phyloP scores from a whole-genome alignment of 2,797 vertebrate species.

The Kryptolebias ocellatus region DNA sequence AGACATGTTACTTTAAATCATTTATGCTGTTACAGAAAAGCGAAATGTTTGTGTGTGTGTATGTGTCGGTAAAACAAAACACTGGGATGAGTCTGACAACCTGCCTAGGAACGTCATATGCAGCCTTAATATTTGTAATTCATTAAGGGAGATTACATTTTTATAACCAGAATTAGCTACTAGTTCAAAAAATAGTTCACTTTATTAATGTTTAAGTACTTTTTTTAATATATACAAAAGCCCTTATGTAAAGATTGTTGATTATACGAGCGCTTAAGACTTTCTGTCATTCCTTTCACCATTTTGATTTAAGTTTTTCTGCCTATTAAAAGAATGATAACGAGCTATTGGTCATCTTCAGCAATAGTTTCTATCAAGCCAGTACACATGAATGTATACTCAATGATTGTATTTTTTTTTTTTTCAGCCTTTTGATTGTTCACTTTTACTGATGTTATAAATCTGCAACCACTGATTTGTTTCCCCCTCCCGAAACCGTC shows the following conservation, averaged over 20 bases:
- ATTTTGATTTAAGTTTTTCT: constrained; percentile 36
- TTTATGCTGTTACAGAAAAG: constrained; percentile 75
- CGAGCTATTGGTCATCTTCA: constrained; percentile 23
- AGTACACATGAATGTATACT: constrained; percentile 75
- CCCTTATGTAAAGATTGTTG: constrained; percentile 14
- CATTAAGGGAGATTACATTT: constrained; percentile 53
- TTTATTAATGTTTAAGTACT: constrained; percentile 29
- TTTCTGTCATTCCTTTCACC: constrained; percentile 48
- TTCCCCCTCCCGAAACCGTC: constrained; percentile 6
- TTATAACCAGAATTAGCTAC: constrained; percentile 18
- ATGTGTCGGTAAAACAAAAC: constrained; percentile 57
- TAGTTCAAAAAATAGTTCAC: constrained; percentile 37
- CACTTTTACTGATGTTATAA: constrained; percentile 30
- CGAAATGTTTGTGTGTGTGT: constrained; percentile 27
- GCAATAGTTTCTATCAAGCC: constrained; percentile 37
- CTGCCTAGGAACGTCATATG: constrained; percentile 49
- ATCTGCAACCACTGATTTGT: constrained; percentile 27
- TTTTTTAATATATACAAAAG: constrained; percentile 1
- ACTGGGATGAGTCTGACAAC: constrained; percentile 62
- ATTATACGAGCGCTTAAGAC: constrained; percentile 36
- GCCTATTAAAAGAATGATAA: constrained; percentile 39
- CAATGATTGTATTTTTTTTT: constrained; percentile 65
- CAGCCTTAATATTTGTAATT: constrained; percentile 60
- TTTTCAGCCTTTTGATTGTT: constrained; percentile 55
- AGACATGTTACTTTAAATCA: constrained; percentile 57